A percentile compares a stretch with the other conserved stretches of the same genome.
Conservation (phyloP, 2,888 invertebrate species). For the Crepidodera aurea region DNA sequence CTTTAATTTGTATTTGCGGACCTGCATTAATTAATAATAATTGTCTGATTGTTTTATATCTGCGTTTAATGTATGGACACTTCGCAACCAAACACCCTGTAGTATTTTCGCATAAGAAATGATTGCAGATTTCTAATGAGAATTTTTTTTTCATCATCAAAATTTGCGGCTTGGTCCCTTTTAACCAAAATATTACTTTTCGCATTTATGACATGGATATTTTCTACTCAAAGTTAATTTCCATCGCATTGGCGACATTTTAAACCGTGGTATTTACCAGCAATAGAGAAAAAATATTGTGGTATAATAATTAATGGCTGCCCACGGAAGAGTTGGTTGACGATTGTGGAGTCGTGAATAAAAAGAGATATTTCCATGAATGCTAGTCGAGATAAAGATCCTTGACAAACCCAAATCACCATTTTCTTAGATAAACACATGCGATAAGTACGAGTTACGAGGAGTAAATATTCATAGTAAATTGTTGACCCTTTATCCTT, state of each 20-base stretch:
- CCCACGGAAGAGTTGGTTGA: background rate
- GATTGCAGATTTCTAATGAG: no score
- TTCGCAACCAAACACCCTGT: no score
- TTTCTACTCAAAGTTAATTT: no score
- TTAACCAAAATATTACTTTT: no score
- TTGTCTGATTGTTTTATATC: no score
- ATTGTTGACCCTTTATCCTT: background rate
- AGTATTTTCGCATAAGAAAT: no score
- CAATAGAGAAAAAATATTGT: background rate
- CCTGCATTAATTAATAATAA: no score
- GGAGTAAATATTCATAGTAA: background rate
- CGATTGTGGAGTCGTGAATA: constrained; percentile 5
- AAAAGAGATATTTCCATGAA: background rate
- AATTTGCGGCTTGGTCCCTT: no score
- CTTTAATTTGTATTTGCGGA: no score
- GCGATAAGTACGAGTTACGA: background rate
- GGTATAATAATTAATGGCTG: background rate
- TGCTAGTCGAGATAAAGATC: background rate
- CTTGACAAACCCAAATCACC: constrained; percentile 23
- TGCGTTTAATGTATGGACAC: no score
- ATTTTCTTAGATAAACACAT: constrained; percentile 9
- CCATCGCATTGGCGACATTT: background rate
- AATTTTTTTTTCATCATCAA: no score
- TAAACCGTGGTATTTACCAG: background rate
- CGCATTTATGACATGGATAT: no score